These are phyloP conservation scores for Dimorphilus gyrociliatus DNA, from an alignment of 2,888 invertebrate genomes.

Conservation along the genomic window DNA sequence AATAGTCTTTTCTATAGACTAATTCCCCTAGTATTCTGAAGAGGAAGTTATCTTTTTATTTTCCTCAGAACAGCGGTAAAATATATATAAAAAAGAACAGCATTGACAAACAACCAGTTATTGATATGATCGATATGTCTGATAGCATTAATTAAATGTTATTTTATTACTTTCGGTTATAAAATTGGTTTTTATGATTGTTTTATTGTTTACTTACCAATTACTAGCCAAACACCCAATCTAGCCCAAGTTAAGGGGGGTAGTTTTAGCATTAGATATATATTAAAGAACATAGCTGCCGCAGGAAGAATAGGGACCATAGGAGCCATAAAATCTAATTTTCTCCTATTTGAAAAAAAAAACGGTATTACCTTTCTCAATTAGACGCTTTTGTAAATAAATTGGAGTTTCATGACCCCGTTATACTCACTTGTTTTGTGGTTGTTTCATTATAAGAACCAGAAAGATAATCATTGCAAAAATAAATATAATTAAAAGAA, in stretches of 20 bases:
- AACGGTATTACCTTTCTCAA: no score
- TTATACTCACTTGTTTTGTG: slow-evolving; percentile 21
- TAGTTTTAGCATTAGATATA: slow-evolving; percentile 67
- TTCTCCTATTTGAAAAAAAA: no score
- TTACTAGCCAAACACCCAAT: slow-evolving; percentile 58
- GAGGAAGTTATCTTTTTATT: no score
- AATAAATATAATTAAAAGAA: slow-evolving; percentile 10
- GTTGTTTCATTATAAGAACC: slow-evolving; percentile 18
- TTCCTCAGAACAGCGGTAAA: no score
- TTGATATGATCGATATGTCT: slow-evolving; percentile 4
- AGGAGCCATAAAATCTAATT: slow-evolving; percentile 65
- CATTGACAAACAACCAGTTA: no score
- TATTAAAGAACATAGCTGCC: slow-evolving; percentile 61
- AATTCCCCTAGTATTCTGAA: no score
- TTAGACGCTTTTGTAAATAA: no score
- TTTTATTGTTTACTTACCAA: slow-evolving; percentile 46
- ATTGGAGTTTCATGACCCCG: no score
- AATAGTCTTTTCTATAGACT: no score
- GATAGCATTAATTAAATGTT: background rate
- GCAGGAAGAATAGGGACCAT: slow-evolving; percentile 64
- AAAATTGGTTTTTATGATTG: background rate
- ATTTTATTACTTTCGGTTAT: no score
- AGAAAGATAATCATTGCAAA: slow-evolving; percentile 11
- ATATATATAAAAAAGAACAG: no score
- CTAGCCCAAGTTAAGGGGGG: slow-evolving; percentile 64